Evolutionary conservation across 2,888 invertebrate genomes (phyloP), one percentile per base, ranked within the genome.

Genomic region (Raillietiella orientalis): DNA sequence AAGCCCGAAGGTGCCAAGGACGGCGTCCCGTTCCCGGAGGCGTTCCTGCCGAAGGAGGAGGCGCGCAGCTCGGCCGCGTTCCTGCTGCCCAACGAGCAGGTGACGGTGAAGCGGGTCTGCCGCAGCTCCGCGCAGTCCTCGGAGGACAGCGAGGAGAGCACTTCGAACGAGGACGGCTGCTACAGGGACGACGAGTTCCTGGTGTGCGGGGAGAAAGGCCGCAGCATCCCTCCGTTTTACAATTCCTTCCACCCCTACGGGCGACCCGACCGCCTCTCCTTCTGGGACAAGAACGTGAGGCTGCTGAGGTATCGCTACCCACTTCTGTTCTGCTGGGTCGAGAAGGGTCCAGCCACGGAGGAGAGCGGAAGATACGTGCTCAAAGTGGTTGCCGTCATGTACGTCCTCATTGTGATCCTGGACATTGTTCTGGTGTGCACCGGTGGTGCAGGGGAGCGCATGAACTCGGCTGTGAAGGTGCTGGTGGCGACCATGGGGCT

Each of bases 331-430:
- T 77, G 77, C 1, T 79, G n/a, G n/a, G 30, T 28, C 16, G 28
- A 12, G 27, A 29, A 10, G 5, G 34, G 77, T 17, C 77, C 77
- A 3, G 72, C 77, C 16, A 75, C 75, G 8, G 62, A 72, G 34
- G 64, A 65, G 36, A 67, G 66, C 25, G 79, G 79, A 32, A 58
- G 72, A 52, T 66, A 64, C 45, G 82, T 79, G 35, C 74, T 75
- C 54, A 75, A 72, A 49, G 57, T 72, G 40, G 72, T 74, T 23
- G 77, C 74, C 20, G 45, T 71, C 32, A 58, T 79, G 46, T 77
- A 69, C 44, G 43, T 65, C 24, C 53, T 74, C 36, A 65, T 79
- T 39, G 54, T 77, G 36, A 49, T 63, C 34, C 66, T 79, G 44
- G 74, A 79, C 51, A 42, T 77, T 34, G 60, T 74, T 34, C 65